Conservation (phyloP, 1,140 invertebrate species). For the Philotrypesis tridentata region DNA sequence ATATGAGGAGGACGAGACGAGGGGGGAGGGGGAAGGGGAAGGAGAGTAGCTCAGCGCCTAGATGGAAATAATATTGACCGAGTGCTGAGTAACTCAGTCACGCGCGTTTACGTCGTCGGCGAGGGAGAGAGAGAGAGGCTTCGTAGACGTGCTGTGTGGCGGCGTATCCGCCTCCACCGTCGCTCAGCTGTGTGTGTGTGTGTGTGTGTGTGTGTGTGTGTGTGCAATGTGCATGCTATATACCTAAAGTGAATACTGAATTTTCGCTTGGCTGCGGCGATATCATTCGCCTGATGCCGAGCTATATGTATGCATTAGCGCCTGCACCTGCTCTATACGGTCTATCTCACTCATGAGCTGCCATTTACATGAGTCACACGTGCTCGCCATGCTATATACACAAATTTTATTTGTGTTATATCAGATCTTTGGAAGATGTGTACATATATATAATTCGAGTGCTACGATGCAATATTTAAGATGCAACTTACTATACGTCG, state of each 20-base stretch:
- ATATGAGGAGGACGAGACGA: background rate
- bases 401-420: background rate
- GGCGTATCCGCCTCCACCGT: conserved; percentile 8
- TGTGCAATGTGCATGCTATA: background rate
- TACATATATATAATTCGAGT: background rate
- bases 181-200: too few species aligned
- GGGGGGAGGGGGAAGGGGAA: too few species aligned
- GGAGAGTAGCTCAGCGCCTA: too few species aligned
- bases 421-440: too few species aligned
- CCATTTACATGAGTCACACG: background rate
- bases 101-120: conserved; percentile 9
- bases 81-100: conserved; percentile 8
- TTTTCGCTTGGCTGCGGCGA: conserved; percentile 52
- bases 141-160: background rate
- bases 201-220: too few species aligned
- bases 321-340: background rate
- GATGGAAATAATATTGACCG: conserved; percentile 38
- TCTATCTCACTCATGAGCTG: background rate
- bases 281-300: background rate
- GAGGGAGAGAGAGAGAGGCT: too few species aligned
- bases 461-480: too few species aligned
- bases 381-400: background rate
- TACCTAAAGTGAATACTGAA: conserved; percentile 55
- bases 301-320: background rate
- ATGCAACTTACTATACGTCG: too few species aligned